Conservation (phyloP, 1,140 invertebrate species). For the Leptopilina clavipes region DNA sequence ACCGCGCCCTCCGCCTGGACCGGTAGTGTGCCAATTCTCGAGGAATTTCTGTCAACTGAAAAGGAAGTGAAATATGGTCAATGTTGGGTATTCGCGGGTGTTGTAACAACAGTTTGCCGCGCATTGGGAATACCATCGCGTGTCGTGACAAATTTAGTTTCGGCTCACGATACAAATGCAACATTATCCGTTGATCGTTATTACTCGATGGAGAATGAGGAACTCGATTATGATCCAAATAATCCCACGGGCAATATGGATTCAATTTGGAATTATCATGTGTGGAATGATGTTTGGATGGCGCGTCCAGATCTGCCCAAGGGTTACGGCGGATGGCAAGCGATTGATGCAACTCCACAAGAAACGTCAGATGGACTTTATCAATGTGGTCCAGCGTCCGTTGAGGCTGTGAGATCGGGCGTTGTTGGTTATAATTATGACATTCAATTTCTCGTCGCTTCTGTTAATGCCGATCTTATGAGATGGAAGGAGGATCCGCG, state of each 20-base stretch:
- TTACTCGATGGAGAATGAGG: conserved; percentile 73
- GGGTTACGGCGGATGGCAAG: conserved; percentile 80
- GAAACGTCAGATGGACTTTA: conserved; percentile 73
- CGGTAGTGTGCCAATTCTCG: conserved; percentile 76
- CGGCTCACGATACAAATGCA: conserved; percentile 80
- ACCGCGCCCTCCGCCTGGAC: conserved; percentile 77
- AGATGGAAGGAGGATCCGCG: conserved; percentile 78
- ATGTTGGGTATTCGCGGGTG: conserved; percentile 82
- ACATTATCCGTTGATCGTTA: conserved; percentile 79
- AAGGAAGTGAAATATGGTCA: conserved; percentile 80
- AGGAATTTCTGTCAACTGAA: conserved; percentile 74
- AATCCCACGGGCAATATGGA: conserved; percentile 58
- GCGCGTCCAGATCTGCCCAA: conserved; percentile 77
- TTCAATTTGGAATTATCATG: conserved; percentile 81
- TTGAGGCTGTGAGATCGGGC: conserved; percentile 79
- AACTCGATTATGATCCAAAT: conserved; percentile 67
- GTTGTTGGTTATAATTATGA: conserved; percentile 80
- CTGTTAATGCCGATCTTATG: conserved; percentile 79
- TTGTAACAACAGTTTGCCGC: conserved; percentile 78
- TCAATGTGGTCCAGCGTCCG: conserved; percentile 80
- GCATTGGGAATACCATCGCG: conserved; percentile 79
- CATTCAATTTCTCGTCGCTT: conserved; percentile 79
- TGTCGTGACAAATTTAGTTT: conserved; percentile 78
- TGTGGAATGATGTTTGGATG: conserved; percentile 86
- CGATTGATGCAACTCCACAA: conserved; percentile 80